Percentiles rank a stretch among this genome's conserved stretches.
These are phyloP conservation scores for Acomys russatus DNA, from an alignment of 2,797 vertebrate species.

Conservation along the genomic window DNA sequence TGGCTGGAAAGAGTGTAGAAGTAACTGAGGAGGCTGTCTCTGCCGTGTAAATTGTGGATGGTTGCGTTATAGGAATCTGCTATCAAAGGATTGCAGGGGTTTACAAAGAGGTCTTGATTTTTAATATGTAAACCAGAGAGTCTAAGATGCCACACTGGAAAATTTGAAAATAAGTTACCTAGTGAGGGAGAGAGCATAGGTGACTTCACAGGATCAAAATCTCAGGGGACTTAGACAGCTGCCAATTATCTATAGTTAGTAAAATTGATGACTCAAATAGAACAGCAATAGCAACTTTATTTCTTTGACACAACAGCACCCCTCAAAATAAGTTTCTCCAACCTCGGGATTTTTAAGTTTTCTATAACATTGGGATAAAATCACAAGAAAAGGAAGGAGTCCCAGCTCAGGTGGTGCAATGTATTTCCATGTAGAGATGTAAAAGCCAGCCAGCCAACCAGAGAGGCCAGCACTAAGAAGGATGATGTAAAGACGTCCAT, in stretches of 20 bases:
- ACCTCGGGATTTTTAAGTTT: constrained; percentile 8
- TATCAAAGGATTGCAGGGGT: neutral
- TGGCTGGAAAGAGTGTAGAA: neutral
- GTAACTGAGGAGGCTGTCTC: neutral
- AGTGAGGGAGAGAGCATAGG: neutral
- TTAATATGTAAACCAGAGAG: neutral
- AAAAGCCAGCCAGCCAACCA: neutral
- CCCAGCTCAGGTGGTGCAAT: neutral
- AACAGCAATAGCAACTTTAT: neutral
- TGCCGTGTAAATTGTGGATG: neutral
- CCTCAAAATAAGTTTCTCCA: constrained; percentile 34
- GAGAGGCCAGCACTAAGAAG: no score
- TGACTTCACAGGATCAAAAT: neutral
- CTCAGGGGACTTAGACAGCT: neutral
- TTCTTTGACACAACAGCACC: constrained; percentile 2
- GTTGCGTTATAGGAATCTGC: neutral
- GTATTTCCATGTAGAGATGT: neutral
- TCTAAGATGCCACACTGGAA: neutral
- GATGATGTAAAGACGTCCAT: neutral
- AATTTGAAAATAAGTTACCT: neutral
- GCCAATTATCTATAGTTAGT: neutral
- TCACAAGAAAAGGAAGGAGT: neutral
- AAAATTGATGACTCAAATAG: constrained; percentile 18
- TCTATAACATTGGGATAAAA: neutral
- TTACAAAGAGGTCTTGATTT: neutral